A percentile compares a stretch with the other conserved stretches of the same genome.
Conservation (phyloP, 1,140 invertebrate genomes). For the Brevipalpus yothersi region DNA sequence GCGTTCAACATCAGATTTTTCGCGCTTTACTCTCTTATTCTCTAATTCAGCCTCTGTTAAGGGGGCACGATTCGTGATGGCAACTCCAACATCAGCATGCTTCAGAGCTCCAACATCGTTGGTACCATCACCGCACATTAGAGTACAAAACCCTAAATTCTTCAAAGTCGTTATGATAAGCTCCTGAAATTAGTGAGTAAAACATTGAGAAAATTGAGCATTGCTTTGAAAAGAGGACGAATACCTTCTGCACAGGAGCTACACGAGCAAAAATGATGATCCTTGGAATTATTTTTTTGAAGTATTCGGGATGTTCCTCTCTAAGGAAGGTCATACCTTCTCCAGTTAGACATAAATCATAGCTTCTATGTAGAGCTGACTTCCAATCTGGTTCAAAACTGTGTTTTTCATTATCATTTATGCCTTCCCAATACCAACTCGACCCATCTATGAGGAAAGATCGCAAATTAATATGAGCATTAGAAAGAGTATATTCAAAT, state of each 20-base stretch:
- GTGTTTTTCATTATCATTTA: conserved; percentile 39
- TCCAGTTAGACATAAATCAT: conserved; percentile 82
- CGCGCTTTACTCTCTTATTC: neutral
- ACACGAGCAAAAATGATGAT: conserved; percentile 76
- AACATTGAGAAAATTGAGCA: conserved; percentile 2
- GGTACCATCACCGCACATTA: conserved; percentile 99
- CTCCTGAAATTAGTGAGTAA: conserved; percentile 28
- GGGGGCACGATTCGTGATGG: conserved; percentile 3
- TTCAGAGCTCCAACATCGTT: conserved; percentile 99
- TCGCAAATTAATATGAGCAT: neutral
- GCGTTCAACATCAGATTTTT: neutral
- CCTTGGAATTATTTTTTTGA: conserved; percentile 49
- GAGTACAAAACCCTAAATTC: conserved; percentile 54
- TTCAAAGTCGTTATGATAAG: conserved; percentile 73
- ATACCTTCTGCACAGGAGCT: conserved; percentile 70
- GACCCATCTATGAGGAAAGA: conserved; percentile 11
- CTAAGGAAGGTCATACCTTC: conserved; percentile 52
- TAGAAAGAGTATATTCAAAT: neutral
- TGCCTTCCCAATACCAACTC: conserved; percentile 51
- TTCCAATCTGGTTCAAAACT: conserved; percentile 15
- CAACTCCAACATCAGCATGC: conserved; percentile 73
- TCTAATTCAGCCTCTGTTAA: neutral
- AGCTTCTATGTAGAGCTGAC: conserved; percentile 16
- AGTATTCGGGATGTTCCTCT: conserved; percentile 32
- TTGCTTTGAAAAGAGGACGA: neutral